A percentile compares a stretch with the other conserved stretches of the same genome.
phyloP scores from a whole-genome alignment of 1,140 invertebrate genomes.

The Neelides sp. region DNA sequence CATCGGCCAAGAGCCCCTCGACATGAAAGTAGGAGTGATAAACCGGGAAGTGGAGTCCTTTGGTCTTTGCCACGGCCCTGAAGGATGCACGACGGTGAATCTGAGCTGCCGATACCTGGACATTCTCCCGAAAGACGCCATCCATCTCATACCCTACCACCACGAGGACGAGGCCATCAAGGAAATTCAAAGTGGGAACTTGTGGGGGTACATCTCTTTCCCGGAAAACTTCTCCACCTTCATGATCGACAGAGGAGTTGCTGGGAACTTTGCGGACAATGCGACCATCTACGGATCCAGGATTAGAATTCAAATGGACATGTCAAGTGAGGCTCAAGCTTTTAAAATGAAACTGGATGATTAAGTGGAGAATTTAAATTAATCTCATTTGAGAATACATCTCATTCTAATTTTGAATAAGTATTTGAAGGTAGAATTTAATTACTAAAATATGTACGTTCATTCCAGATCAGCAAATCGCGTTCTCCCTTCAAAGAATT shows the following conservation, averaged over 20 bases:
- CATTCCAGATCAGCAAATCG: conserved; percentile 73
- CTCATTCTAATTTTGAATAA: neutral
- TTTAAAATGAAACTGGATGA: too few relatives aligned
- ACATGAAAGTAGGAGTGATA: conserved; percentile 69
- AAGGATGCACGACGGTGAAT: conserved; percentile 52
- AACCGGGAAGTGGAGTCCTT: conserved; percentile 60
- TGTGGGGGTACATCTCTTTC: conserved; percentile 77
- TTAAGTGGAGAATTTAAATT: too few relatives aligned
- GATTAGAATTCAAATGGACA: conserved; percentile 72
- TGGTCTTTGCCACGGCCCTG: conserved; percentile 39
- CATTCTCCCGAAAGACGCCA: conserved; percentile 40
- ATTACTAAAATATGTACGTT: conserved; percentile 13
- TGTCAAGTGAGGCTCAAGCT: conserved; percentile 86
- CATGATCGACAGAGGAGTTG: conserved; percentile 53
- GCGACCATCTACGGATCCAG: conserved; percentile 67
- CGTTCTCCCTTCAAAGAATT: conserved; percentile 63
- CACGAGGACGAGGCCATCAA: conserved; percentile 48
- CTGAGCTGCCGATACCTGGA: conserved; percentile 63
- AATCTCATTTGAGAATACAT: neutral
- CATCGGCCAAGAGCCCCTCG: conserved; percentile 77
- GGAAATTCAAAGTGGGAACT: conserved; percentile 56
- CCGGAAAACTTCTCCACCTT: conserved; percentile 73
- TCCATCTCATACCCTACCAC: conserved; percentile 43
- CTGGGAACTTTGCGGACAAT: conserved; percentile 55
- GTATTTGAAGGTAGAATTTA: conserved; percentile 6